These are phyloP conservation scores for Nymphalis io DNA, from an alignment of 1,140 invertebrate species.

Conservation along the genomic window DNA sequence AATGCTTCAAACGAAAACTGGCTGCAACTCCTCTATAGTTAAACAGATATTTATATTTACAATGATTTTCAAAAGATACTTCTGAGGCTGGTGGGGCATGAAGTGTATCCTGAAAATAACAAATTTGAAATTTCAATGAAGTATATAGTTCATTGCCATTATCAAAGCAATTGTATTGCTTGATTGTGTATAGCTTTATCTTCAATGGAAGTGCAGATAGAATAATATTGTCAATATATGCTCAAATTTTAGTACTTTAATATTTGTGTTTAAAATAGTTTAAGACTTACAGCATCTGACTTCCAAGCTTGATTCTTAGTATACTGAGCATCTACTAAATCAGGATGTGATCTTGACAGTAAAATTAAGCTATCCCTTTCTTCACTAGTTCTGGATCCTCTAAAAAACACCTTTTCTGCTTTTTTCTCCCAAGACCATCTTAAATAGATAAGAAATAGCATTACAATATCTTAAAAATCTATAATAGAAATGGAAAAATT, in stretches of 20 bases:
- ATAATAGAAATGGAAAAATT: background rate
- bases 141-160: too few relatives aligned
- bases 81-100: slow-evolving; percentile 90
- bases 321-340: slow-evolving; percentile 95
- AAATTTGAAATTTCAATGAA: background rate
- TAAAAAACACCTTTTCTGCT: slow-evolving; percentile 90
- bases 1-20: slow-evolving; percentile 97
- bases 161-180: too few relatives aligned
- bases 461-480: background rate
- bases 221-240: too few relatives aligned
- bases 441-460: background rate
- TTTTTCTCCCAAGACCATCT: slow-evolving; percentile 91
- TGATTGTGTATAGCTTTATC: too few relatives aligned
- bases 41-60: slow-evolving; percentile 96
- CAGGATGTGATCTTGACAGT: slow-evolving; percentile 88
- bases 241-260: too few relatives aligned
- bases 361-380: slow-evolving; percentile 95
- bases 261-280: too few relatives aligned
- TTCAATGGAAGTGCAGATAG: too few relatives aligned
- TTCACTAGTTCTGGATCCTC: slow-evolving; percentile 94
- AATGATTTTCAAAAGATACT: slow-evolving; percentile 95
- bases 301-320: slow-evolving; percentile 99
- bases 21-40: slow-evolving; percentile 98
- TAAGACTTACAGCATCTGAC: slow-evolving; percentile 86
- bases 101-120: slow-evolving; percentile 88